phyloP scores from a whole-genome alignment of 1,140 invertebrate species.

The Lasioglossum albipes region DNA sequence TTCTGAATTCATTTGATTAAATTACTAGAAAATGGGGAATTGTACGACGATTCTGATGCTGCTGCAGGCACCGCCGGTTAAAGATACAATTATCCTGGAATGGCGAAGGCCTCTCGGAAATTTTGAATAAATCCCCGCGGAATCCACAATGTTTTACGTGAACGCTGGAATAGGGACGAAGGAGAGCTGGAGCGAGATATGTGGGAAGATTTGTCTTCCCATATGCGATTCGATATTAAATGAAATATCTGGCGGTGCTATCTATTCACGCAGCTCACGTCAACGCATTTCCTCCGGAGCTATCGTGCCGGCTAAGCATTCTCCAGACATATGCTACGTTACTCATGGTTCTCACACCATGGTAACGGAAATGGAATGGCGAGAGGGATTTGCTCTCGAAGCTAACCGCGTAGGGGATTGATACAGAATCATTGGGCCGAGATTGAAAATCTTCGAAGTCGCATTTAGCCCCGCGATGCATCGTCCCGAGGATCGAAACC shows the following conservation, averaged over 20 bases:
- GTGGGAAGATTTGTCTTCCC: no score
- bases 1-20: no score
- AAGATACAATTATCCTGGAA: no score
- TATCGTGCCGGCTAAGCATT: neutral
- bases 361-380: neutral
- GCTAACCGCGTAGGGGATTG: constrained; percentile 14
- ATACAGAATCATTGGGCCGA: constrained; percentile 12
- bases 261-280: neutral
- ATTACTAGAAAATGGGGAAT: no score
- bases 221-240: neutral
- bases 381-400: constrained; percentile 30
- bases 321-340: neutral
- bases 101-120: no score
- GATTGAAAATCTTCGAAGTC: neutral
- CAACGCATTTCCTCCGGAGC: neutral
- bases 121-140: no score
- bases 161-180: no score
- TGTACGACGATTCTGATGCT: no score
- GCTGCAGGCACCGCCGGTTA: no score
- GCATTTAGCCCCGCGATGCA: neutral
- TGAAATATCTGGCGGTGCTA: neutral
- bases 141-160: no score
- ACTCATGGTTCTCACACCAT: neutral
- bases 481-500: neutral
- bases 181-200: no score